Conservation (phyloP, 2,797 vertebrate genomes). For the Gallinago nigripennis region DNA sequence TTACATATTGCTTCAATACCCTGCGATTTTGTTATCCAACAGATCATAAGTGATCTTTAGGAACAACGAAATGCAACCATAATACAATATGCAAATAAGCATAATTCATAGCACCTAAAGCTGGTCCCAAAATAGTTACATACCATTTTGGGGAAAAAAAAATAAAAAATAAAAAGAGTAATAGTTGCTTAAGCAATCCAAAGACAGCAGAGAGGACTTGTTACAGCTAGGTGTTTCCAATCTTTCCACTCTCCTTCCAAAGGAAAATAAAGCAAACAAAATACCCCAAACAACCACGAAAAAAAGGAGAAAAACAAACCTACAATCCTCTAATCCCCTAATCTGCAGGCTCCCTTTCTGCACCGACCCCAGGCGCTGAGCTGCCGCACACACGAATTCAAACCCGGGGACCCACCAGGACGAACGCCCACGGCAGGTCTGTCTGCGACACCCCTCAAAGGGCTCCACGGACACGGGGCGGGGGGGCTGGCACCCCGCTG, state of each 20-base stretch:
- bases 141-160: rapidly evolving
- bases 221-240: neutral
- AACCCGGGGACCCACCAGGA: rapidly evolving
- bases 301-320: neutral
- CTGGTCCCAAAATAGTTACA: neutral
- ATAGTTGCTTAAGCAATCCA: neutral
- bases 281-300: neutral
- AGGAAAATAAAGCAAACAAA: neutral
- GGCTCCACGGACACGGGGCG: neutral
- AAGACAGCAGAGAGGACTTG: neutral
- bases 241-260: neutral
- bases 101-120: neutral
- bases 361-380: neutral
- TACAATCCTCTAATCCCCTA: neutral
- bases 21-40: neutral
- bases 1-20: neutral
- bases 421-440: rapidly evolving
- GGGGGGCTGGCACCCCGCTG: neutral
- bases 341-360: neutral
- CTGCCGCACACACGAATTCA: neutral
- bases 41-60: rapidly evolving
- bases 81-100: neutral
- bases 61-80: neutral
- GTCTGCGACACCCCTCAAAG: neutral
- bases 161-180: rapidly evolving